A percentile compares a stretch with the other conserved stretches of the same genome.
These are phyloP conservation scores for Indri indri DNA, from an alignment of 2,113 vertebrate species.

Conservation along the genomic window DNA sequence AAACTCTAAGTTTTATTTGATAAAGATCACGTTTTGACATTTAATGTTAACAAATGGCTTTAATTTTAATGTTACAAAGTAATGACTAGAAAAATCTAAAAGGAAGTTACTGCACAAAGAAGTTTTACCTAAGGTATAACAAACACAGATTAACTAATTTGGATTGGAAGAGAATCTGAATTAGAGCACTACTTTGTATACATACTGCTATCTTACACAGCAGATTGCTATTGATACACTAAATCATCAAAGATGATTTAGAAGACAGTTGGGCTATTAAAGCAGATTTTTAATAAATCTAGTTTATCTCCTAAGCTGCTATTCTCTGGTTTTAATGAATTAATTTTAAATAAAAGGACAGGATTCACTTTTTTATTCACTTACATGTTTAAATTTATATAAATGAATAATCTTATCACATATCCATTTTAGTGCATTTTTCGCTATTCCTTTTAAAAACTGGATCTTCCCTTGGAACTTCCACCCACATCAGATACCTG, in stretches of 20 bases:
- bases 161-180: neutral
- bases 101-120: neutral
- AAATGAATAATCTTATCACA: neutral
- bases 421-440: neutral
- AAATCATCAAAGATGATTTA: neutral
- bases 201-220: neutral
- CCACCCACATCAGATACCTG: neutral
- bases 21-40: neutral
- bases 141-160: neutral
- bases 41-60: constrained; percentile 31
- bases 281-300: constrained; percentile 12
- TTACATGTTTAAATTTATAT: neutral
- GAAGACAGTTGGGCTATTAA: neutral
- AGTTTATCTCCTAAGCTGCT: constrained; percentile 1
- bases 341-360: constrained; percentile 11
- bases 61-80: neutral
- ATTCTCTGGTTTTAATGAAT: neutral
- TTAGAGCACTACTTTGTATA: neutral
- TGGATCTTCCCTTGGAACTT: neutral
- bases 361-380: neutral
- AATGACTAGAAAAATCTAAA: neutral
- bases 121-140: neutral
- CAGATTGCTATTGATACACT: neutral
- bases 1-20: neutral
- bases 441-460: neutral